A percentile compares a stretch with the other conserved stretches of the same genome.
Evolutionary conservation across 1,140 invertebrate species (phyloP).

Genomic region (Drosophila lacertosa): DNA sequence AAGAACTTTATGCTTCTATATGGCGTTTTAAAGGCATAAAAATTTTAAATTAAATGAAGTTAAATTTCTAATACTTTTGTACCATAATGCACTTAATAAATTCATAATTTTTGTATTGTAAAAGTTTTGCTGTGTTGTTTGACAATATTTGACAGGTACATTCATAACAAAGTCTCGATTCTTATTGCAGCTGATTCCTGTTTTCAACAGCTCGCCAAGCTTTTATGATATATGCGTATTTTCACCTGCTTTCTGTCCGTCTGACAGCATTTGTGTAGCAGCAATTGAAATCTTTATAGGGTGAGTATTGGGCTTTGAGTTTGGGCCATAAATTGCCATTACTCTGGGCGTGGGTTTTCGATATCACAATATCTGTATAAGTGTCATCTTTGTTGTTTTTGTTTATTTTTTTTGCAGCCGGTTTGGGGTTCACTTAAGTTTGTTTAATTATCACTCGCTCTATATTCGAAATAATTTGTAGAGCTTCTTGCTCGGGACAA

Average conservation of each 20-base stretch:
- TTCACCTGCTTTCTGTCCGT: conserved; percentile 51
- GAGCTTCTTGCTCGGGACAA: conserved; percentile 14
- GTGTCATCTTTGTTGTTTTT: background rate
- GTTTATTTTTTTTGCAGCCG: conserved; percentile 6
- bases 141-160: background rate
- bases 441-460: conserved; percentile 63
- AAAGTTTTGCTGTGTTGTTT: background rate
- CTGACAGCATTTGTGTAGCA: conserved; percentile 24
- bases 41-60: too few species aligned
- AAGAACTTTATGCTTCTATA: too few species aligned
- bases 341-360: conserved; percentile 59
- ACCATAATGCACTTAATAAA: too few species aligned
- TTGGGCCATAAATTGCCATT: conserved; percentile 58
- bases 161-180: conserved; percentile 9
- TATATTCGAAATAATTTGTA: conserved; percentile 57
- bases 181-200: background rate
- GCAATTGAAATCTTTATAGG: conserved; percentile 72
- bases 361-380: conserved; percentile 1
- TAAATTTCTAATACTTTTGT: too few species aligned
- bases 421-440: conserved; percentile 38
- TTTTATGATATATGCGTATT: conserved; percentile 63
- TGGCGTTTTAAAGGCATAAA: too few species aligned
- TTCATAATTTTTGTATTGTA: background rate
- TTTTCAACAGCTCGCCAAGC: conserved; percentile 25
- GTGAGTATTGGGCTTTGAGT: conserved; percentile 28